Conservation (phyloP, 2,888 invertebrate genomes). For the Mythimna ferrago region DNA sequence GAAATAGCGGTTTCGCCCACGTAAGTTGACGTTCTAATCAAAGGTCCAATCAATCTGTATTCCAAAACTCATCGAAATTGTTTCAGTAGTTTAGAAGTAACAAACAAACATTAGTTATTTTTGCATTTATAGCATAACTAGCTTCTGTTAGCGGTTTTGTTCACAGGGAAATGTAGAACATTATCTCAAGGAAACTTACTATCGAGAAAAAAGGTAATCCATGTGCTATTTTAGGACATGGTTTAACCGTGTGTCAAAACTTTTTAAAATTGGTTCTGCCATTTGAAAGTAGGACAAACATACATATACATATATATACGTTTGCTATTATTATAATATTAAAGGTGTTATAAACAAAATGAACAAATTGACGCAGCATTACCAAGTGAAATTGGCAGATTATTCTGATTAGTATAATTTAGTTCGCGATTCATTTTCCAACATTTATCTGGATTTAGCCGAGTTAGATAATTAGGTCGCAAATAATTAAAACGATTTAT, state of each 20-base stretch:
- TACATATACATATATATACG: background rate
- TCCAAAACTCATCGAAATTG: too few species aligned
- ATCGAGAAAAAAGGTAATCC: background rate
- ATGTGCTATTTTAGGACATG: background rate
- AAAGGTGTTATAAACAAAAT: constrained; percentile 51
- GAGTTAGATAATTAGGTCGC: constrained; percentile 35
- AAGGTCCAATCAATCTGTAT: too few species aligned
- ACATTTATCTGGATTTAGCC: constrained; percentile 22
- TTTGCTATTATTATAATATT: background rate
- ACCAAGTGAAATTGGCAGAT: constrained; percentile 46
- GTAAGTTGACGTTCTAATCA: too few species aligned
- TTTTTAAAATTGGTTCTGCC: too few species aligned
- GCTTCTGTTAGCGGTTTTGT: background rate
- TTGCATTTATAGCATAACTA: too few species aligned
- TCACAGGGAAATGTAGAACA: background rate
- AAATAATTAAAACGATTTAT: constrained; percentile 33
- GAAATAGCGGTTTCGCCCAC: too few species aligned
- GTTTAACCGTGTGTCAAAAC: background rate
- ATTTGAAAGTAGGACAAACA: background rate
- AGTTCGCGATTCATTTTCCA: constrained; percentile 42
- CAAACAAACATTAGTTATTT: too few species aligned
- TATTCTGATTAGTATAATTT: constrained; percentile 40
- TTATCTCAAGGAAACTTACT: background rate
- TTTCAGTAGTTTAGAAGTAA: too few species aligned
- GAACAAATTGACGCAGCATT: constrained; percentile 29